Base-by-base conservation (phyloP, 2,888 invertebrate genomes). In the Cryptosula pallasiana region DNA sequence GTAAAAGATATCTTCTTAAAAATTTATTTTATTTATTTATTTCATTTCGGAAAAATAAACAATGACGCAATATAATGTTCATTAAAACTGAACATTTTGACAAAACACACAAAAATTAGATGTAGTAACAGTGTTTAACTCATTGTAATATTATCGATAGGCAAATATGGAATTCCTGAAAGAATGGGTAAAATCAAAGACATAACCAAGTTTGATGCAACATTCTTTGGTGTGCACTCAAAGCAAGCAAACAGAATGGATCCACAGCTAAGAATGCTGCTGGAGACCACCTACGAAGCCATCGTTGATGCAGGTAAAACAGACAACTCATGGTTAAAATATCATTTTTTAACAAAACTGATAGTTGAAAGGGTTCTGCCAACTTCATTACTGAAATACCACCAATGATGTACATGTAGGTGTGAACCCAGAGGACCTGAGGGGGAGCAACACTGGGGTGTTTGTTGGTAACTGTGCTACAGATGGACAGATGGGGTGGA, bases 391-490 rank as follows among this genome's bases (percentile, higher is more conserved):
- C n/a, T n/a, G n/a, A n/a, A n/a, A n/a, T n/a, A 92, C 29, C 89
- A 95, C 75, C 88, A 95, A 76, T 29, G 89, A 95, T 75, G 88
- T 95, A 76, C 96, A 96, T 87, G 92, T 77, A 86, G 87, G 87
- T 63, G 77, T 92, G 74, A 94, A 92, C 85, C 97, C 97, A 13
- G 86, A 87, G 72, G 91, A 91, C 77, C 84, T 95, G 71, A 89
- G 92, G 78, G 98, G 98, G 72, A 89, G 91, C 13, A 91, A 90
- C 80, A 96, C 95, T 71, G 98, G 97, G 75, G 97, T 98, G 1
- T 99, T 91, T 86, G 90, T 98, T 76, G 98, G 97, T 74, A 93
- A 92, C n/a, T 93, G 93, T 73, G 90, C 90, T 75, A 91, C 91
- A 27, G 98, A 98, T 86, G 90, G 94, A n/a, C 92, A 93, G 79